Evolutionary conservation across 2,797 vertebrate species (phyloP).

Genomic region (Sebastes baramenuke): DNA sequence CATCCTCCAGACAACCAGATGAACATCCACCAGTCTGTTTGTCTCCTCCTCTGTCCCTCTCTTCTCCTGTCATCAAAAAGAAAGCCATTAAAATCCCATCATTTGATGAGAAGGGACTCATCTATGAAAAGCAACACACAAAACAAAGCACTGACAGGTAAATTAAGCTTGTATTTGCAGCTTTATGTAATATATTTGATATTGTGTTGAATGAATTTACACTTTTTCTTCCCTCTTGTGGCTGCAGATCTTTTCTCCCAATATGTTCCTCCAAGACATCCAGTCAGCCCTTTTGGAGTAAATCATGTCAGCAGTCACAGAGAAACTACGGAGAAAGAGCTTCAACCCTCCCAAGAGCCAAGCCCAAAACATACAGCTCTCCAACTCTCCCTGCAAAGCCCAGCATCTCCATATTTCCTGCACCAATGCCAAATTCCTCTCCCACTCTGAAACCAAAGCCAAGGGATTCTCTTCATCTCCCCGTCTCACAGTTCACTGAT

Average conservation of each 20-base stretch:
- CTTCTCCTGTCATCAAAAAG: conserved; percentile 81
- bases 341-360: conserved; percentile 63
- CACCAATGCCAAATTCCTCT: conserved; percentile 51
- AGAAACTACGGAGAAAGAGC: conserved; percentile 44
- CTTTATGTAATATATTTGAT: neutral
- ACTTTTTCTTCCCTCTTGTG: neutral
- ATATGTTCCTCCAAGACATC: conserved; percentile 30
- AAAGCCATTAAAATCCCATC: conserved; percentile 80
- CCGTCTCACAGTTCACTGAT: conserved; percentile 29
- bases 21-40: conserved; percentile 45
- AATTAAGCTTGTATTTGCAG: neutral
- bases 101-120: conserved; percentile 68
- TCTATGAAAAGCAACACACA: conserved; percentile 38
- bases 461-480: conserved; percentile 37
- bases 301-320: conserved; percentile 32
- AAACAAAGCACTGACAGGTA: conserved; percentile 66
- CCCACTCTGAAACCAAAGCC: conserved; percentile 56
- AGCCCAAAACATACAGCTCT: conserved; percentile 46
- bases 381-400: conserved; percentile 41
- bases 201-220: neutral
- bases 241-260: conserved; percentile 53
- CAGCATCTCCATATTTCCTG: conserved; percentile 38
- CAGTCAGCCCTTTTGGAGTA: conserved; percentile 22
- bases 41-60: conserved; percentile 68
- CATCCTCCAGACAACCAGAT: conserved; percentile 50